Conservation (phyloP, 2,113 vertebrate species). For the Apodemus speciosus region DNA sequence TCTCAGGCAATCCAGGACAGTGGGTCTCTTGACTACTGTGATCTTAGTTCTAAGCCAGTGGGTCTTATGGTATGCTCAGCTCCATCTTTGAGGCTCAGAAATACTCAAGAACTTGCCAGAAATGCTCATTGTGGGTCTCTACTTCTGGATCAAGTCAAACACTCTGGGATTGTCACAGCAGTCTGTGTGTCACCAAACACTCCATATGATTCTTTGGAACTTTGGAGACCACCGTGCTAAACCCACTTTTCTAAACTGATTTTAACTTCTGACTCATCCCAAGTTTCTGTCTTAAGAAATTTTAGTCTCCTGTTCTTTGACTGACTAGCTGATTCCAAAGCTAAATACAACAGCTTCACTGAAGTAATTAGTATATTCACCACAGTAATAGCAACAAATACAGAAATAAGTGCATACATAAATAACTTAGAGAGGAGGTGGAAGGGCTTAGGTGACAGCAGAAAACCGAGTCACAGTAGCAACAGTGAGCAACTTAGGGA, state of each 20-base stretch:
- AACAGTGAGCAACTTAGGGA: background rate
- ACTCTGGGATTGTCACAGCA: background rate
- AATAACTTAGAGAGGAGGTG: background rate
- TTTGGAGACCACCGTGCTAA: background rate
- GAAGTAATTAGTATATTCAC: background rate
- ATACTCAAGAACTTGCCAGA: background rate
- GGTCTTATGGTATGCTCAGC: background rate
- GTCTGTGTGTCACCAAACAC: background rate
- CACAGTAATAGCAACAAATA: slow-evolving; percentile 19
- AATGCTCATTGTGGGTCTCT: background rate
- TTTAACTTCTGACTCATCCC: background rate
- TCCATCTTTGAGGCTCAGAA: background rate
- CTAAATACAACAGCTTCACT: background rate
- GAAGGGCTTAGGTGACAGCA: background rate
- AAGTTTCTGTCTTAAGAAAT: background rate
- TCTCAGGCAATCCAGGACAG: background rate
- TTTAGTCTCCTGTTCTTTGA: background rate
- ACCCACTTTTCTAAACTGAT: background rate
- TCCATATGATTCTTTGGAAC: background rate
- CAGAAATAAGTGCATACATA: background rate
- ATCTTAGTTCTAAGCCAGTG: background rate
- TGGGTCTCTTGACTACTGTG: background rate
- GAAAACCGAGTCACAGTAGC: background rate
- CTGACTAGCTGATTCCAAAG: background rate
- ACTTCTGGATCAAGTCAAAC: background rate